phyloP scores from a whole-genome alignment of 2,113 vertebrate genomes.

The Phainopepla nitens region DNA sequence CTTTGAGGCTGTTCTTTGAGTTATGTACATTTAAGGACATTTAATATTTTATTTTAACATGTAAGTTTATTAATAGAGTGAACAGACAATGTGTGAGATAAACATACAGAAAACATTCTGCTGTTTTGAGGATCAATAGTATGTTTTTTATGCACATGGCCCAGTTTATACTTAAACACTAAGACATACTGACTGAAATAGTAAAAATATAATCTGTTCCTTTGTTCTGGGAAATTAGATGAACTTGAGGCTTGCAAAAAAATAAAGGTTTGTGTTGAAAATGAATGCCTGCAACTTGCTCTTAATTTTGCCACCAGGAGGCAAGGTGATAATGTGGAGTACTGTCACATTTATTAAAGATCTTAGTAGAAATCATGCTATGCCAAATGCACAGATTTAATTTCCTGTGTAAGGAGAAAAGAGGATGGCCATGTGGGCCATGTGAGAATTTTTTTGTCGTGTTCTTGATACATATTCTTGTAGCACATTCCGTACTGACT shows the following conservation, averaged over 20 bases:
- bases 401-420: not conserved
- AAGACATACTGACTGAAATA: not conserved
- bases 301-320: not conserved
- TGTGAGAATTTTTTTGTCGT: not conserved
- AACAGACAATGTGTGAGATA: slow-evolving; percentile 50
- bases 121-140: slow-evolving; percentile 25
- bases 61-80: slow-evolving; percentile 14
- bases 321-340: not conserved
- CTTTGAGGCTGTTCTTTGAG: not conserved
- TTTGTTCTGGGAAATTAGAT: not conserved
- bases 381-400: not conserved
- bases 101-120: slow-evolving; percentile 59
- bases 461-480: not conserved
- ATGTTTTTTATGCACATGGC: not conserved
- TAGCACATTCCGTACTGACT: not conserved
- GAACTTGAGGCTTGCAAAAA: not conserved
- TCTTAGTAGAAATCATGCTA: not conserved
- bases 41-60: not conserved
- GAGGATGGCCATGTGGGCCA: not conserved
- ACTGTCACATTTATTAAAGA: not conserved
- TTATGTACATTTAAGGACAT: not conserved
- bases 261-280: not conserved
- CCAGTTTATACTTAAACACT: not conserved
- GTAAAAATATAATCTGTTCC: not conserved
- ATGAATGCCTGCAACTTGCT: not conserved